Conservation (phyloP, 2,888 invertebrate species). For the Oconnorella tubifera region DNA sequence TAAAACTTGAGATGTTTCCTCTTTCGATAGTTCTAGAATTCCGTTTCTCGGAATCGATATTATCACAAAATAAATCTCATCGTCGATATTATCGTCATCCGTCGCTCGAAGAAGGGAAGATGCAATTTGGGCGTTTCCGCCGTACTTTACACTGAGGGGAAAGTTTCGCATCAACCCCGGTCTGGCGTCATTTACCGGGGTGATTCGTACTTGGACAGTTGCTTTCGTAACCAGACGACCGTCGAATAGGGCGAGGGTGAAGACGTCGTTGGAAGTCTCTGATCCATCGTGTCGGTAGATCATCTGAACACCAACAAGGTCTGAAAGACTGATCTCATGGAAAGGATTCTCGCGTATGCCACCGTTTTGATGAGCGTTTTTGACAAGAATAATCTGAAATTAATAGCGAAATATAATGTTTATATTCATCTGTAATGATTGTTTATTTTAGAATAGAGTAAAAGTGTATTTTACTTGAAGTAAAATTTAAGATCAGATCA, state of each 20-base stretch:
- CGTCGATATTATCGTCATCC: slow-evolving; percentile 46
- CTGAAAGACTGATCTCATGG: slow-evolving; percentile 45
- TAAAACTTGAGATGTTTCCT: neutral
- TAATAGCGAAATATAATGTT: no score
- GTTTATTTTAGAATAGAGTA: no score
- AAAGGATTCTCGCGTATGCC: slow-evolving; percentile 47
- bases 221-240: slow-evolving; percentile 47
- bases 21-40: neutral
- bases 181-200: slow-evolving; percentile 49
- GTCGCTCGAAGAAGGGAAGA: slow-evolving; percentile 46
- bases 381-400: slow-evolving; percentile 39
- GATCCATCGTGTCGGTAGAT: slow-evolving; percentile 53
- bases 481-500: no score
- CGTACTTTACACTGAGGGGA: no score
- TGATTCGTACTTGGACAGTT: slow-evolving; percentile 46
- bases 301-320: slow-evolving; percentile 44
- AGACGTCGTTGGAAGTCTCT: slow-evolving; percentile 49
- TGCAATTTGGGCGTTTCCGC: no score
- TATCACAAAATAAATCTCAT: slow-evolving; percentile 35
- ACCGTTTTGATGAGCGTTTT: slow-evolving; percentile 38
- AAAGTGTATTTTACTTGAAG: no score
- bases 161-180: slow-evolving; percentile 50
- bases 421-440: no score
- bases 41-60: neutral
- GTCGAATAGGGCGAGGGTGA: slow-evolving; percentile 47